A percentile compares a stretch with the other conserved stretches of the same genome.
Conservation (phyloP, 2,888 invertebrate species). For the Zygogramma bicolorata region DNA sequence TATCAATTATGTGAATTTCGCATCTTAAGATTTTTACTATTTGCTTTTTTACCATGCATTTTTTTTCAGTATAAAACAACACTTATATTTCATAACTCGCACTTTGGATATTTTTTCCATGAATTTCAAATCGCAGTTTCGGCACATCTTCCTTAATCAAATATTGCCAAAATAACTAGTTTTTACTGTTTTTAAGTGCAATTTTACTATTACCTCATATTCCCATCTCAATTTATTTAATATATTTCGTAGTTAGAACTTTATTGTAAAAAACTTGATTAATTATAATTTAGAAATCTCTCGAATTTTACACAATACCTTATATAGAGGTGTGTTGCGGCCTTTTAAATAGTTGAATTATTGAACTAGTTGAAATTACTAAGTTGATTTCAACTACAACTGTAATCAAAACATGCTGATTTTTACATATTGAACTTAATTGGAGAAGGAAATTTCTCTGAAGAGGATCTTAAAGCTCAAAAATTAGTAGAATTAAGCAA, state of each 20-base stretch:
- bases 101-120: neutral
- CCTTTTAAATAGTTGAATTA: constrained; percentile 59
- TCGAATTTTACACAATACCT: constrained; percentile 52
- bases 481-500: neutral
- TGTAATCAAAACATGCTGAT: constrained; percentile 2
- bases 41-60: too few species aligned
- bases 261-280: constrained; percentile 43
- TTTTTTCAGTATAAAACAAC: too few species aligned
- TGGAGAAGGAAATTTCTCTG: neutral
- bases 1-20: too few species aligned
- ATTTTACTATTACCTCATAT: constrained; percentile 65
- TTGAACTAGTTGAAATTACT: constrained; percentile 43
- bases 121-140: neutral
- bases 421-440: neutral
- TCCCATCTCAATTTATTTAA: constrained; percentile 57
- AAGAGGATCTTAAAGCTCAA: neutral
- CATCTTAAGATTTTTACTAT: too few species aligned
- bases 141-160: constrained; percentile 23
- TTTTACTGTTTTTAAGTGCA: constrained; percentile 62
- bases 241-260: constrained; percentile 49
- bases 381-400: constrained; percentile 23
- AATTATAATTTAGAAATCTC: constrained; percentile 53
- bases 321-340: constrained; percentile 53
- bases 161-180: constrained; percentile 64
- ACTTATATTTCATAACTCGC: neutral